Conservation (phyloP, 2,797 vertebrate species). For the Bothrops alternatus region DNA sequence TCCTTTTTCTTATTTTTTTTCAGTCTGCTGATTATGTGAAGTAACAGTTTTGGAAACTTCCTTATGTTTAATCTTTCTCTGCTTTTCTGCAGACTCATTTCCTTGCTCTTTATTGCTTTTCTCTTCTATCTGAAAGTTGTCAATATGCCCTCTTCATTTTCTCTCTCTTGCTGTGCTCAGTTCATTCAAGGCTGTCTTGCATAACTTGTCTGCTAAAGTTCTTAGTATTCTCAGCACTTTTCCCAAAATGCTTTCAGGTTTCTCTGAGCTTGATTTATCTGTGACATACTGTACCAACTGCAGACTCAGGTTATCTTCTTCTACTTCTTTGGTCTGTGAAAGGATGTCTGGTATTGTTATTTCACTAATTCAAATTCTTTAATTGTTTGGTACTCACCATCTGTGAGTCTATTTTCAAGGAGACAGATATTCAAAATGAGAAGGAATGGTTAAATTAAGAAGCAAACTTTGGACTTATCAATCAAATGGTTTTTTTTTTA, state of each 20-base stretch:
- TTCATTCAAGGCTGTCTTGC: background rate
- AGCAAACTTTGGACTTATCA: background rate
- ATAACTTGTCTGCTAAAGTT: constrained; percentile 12
- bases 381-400: background rate
- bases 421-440: background rate
- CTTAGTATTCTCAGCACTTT: constrained; percentile 17
- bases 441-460: background rate
- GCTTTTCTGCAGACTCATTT: background rate
- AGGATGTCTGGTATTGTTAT: background rate
- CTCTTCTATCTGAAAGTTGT: constrained; percentile 19
- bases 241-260: constrained; percentile 11
- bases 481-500: background rate
- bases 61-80: background rate
- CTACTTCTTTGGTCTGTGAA: background rate
- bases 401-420: background rate
- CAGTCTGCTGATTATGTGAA: background rate
- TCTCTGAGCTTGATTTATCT: constrained; percentile 24
- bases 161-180: background rate
- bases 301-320: background rate
- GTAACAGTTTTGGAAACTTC: background rate
- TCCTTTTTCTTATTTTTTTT: background rate
- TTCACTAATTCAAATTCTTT: background rate
- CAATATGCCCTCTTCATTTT: constrained; percentile 7
- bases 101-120: constrained; percentile 1
- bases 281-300: constrained; percentile 12